These are phyloP conservation scores for Corythornis cristatus DNA, from an alignment of 2,113 vertebrate genomes.

Conservation along the genomic window DNA sequence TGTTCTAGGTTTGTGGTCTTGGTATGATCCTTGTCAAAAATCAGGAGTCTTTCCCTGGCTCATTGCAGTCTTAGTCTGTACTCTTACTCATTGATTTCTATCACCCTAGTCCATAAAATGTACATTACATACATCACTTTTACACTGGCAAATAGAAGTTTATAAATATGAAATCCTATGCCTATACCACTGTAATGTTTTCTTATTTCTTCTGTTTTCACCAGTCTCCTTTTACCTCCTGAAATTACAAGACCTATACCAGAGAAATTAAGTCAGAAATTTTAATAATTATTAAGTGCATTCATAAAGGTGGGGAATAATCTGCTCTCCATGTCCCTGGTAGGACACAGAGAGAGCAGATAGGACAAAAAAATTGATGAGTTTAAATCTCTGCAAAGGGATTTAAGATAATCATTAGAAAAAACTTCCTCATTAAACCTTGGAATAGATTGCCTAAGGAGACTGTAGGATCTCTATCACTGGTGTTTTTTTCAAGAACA, in stretches of 20 bases:
- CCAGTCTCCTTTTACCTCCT: background rate
- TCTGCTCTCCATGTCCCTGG: background rate
- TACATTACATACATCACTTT: background rate
- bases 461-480: background rate
- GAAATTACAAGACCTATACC: background rate
- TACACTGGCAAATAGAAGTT: background rate
- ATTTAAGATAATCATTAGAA: slow-evolving; percentile 41
- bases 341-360: background rate
- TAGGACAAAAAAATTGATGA: slow-evolving; percentile 25
- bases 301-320: slow-evolving; percentile 4
- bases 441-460: slow-evolving; percentile 22
- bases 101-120: background rate
- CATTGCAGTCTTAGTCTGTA: background rate
- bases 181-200: background rate
- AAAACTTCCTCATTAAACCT: slow-evolving; percentile 29
- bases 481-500: background rate
- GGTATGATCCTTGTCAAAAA: background rate
- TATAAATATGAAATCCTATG: background rate
- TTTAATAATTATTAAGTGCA: slow-evolving; percentile 8
- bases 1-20: background rate
- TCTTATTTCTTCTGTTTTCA: background rate
- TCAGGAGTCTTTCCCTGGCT: background rate
- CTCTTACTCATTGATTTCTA: background rate
- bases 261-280: background rate
- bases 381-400: slow-evolving; percentile 34